These are phyloP conservation scores for Epinephelus awoara DNA, from an alignment of 2,797 vertebrate species.

Conservation along the genomic window DNA sequence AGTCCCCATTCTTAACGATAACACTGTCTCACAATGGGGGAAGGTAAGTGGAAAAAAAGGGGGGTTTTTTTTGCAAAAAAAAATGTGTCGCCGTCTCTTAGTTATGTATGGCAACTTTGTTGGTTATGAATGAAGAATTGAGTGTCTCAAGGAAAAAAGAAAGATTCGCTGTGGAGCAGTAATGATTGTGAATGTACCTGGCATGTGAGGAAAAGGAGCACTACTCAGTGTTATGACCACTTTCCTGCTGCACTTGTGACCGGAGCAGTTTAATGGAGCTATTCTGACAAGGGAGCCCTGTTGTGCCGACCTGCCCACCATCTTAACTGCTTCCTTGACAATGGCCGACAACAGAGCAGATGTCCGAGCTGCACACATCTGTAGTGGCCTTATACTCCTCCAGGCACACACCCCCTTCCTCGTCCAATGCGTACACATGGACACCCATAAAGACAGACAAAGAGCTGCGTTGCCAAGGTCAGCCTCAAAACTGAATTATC, in stretches of 20 bases:
- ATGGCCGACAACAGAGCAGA: conserved; percentile 79
- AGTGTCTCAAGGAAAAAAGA: neutral
- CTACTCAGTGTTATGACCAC: conserved; percentile 45
- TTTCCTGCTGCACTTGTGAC: conserved; percentile 67
- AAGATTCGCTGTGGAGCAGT: conserved; percentile 11
- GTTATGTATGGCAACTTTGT: conserved; percentile 47
- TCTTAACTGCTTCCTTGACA: conserved; percentile 84
- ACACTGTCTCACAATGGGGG: conserved; percentile 40
- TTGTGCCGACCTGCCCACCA: conserved; percentile 77
- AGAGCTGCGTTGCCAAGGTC: conserved; percentile 66
- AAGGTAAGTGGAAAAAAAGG: neutral
- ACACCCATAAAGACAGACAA: conserved; percentile 59
- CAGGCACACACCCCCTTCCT: conserved; percentile 24
- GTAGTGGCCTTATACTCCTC: conserved; percentile 72
- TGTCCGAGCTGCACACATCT: conserved; percentile 82
- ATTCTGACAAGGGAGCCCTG: conserved; percentile 76
- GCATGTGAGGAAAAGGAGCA: conserved; percentile 34
- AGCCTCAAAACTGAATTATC: conserved; percentile 45
- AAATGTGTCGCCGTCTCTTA: conserved; percentile 25
- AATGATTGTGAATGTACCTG: conserved; percentile 55
- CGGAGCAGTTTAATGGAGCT: conserved; percentile 65
- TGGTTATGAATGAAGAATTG: conserved; percentile 40
- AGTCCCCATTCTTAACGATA: conserved; percentile 43
- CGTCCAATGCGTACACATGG: conserved; percentile 47
- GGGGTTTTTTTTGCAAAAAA: conserved; percentile 13